Conservation (phyloP, 1,140 invertebrate genomes). For the Brachionus koreanus region DNA sequence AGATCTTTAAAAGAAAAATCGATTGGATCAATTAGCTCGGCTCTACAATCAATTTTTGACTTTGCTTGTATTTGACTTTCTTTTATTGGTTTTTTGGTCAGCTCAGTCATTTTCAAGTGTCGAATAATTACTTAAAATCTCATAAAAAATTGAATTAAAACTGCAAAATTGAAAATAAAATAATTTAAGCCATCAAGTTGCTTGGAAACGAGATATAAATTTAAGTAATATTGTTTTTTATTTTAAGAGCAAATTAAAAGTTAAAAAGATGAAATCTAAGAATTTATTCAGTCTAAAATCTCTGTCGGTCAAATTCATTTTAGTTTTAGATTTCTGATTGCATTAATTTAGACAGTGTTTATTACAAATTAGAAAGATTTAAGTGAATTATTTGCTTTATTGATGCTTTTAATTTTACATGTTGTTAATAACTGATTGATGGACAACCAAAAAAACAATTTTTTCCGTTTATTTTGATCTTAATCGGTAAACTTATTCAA, state of each 20-base stretch:
- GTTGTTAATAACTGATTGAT: too few species aligned
- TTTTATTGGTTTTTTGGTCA: neutral
- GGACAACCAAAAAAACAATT: too few species aligned
- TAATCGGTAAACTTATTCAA: too few species aligned
- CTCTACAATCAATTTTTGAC: constrained; percentile 19
- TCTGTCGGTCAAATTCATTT: neutral
- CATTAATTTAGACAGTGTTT: too few species aligned
- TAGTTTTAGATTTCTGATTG: neutral
- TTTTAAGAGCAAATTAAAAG: neutral
- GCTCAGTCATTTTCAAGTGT: constrained; percentile 3
- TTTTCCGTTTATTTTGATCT: too few species aligned
- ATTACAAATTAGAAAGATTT: too few species aligned
- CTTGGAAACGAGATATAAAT: neutral
- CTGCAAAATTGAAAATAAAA: neutral
- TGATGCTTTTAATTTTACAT: too few species aligned
- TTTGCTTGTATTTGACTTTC: neutral
- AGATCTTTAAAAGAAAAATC: constrained; percentile 44
- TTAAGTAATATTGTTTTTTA: neutral
- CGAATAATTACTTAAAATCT: neutral
- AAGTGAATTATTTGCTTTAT: too few species aligned
- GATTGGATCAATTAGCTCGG: constrained; percentile 33
- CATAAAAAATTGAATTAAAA: neutral
- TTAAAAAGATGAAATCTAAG: neutral
- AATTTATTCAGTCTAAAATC: neutral
- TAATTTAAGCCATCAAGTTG: neutral